Base-by-base conservation (phyloP, 2,113 vertebrate species). In the Triplophysa rosa region DNA sequence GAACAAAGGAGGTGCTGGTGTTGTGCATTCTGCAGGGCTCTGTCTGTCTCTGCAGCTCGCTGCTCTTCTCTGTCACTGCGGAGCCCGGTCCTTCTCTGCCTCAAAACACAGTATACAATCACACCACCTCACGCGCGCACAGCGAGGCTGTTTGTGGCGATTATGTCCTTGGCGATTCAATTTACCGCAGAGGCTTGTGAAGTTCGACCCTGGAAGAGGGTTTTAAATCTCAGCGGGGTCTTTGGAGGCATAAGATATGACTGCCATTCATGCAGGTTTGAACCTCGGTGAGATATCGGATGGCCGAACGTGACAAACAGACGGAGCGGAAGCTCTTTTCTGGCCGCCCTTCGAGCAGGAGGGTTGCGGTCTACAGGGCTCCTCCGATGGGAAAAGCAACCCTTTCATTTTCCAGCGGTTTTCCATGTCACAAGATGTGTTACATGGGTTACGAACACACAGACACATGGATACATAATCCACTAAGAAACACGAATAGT, bases 1-100 rank as follows among this genome's bases (percentile, higher is more conserved):
- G 81, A 84, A 86, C 84, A 87, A 86, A 87, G 80, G 83, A 83
- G 61, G 76, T 67, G 65, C 81, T 52, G 79, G 73, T 69, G 71
- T 84, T 79, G 69, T 80, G 83, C 80, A 78, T 85, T 85, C 69
- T 79, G 84, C 76, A 79, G 77, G 74, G 69, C 81, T 84, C 78
- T 62, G 73, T 73, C 80, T 82, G 77, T 82, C 67, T 84, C 80
- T 37, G 62, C 69, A 75, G 76, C 75, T 67, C 79, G 19, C 19
- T 29, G 45, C 37, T 24, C 62, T 68, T 72, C 67, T 62, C 33
- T 67, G 64, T 59, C 64, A 58, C 79, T 74, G 79, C 65, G 37
- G 63, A 59, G 37, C 61, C 19, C 47, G 47, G 69, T 52, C 64
- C 65, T 56, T 72, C 69, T 73, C 66, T 58, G 79, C 69, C 75